Percentiles rank a stretch among this genome's conserved stretches.
Evolutionary conservation across 1,140 invertebrate species (phyloP).

Genomic region (Watersipora subatra): DNA sequence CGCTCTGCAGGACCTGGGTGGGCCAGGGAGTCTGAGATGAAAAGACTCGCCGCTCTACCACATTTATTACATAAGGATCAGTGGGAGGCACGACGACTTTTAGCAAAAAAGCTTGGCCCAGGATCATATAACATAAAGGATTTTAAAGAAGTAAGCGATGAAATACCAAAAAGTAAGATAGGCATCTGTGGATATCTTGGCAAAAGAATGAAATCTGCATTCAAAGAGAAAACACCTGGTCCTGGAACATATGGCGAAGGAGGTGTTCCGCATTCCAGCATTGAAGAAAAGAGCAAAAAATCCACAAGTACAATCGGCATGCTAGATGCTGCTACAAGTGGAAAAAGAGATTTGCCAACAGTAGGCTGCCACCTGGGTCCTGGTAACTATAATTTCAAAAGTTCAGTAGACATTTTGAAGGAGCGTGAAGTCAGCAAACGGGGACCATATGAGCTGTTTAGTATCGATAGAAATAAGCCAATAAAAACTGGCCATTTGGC

Average conservation of each 20-base stretch:
- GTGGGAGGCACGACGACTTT: slow-evolving; percentile 26
- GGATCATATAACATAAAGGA: slow-evolving; percentile 36
- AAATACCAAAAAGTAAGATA: slow-evolving; percentile 25
- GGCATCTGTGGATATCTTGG: slow-evolving; percentile 28
- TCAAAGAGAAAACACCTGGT: slow-evolving; percentile 27
- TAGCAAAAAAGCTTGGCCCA: slow-evolving; percentile 32
- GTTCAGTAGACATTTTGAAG: slow-evolving; percentile 21
- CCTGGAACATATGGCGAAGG: slow-evolving; percentile 37
- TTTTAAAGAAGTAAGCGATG: slow-evolving; percentile 21
- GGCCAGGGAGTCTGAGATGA: slow-evolving; percentile 27
- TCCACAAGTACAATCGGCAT: slow-evolving; percentile 28
- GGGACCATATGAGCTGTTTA: slow-evolving; percentile 34
- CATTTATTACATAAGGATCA: slow-evolving; percentile 35
- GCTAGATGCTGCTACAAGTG: slow-evolving; percentile 24
- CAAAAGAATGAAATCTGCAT: slow-evolving; percentile 13
- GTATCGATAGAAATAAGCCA: slow-evolving; percentile 32
- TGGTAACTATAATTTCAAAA: slow-evolving; percentile 31
- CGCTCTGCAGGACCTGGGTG: slow-evolving; percentile 27
- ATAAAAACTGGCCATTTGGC: slow-evolving; percentile 31
- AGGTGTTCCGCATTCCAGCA: slow-evolving; percentile 26
- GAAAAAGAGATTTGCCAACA: slow-evolving; percentile 18
- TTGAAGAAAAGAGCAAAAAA: slow-evolving; percentile 22
- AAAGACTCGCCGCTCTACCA: slow-evolving; percentile 27
- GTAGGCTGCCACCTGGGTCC: slow-evolving; percentile 31
- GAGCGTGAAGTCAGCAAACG: slow-evolving; percentile 26